Evolutionary conservation across 2,888 invertebrate species (phyloP).

Genomic region (Cremastobaeus sp.): DNA sequence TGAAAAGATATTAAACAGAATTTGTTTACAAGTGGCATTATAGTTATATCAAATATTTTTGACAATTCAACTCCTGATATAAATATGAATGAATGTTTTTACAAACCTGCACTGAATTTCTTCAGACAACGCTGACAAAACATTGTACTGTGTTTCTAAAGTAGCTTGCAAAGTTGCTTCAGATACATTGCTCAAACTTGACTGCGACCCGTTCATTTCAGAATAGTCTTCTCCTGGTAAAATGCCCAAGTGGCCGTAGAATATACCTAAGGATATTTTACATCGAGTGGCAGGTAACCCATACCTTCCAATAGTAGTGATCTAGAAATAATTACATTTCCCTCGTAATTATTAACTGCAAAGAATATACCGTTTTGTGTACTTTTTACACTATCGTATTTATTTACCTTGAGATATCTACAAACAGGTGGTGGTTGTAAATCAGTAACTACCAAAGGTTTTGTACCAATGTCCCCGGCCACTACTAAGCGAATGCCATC

Average conservation of each 20-base stretch:
- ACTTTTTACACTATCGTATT: background rate
- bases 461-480: conserved; percentile 91
- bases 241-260: conserved; percentile 93
- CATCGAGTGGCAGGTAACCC: conserved; percentile 94
- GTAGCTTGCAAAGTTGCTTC: conserved; percentile 72
- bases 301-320: conserved; percentile 93
- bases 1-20: too few relatives aligned
- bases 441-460: conserved; percentile 91
- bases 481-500: conserved; percentile 91
- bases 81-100: background rate
- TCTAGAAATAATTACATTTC: conserved; percentile 81
- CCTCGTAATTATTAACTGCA: too few relatives aligned
- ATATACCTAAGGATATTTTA: conserved; percentile 94
- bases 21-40: background rate
- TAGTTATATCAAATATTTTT: background rate
- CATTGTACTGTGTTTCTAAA: conserved; percentile 82
- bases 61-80: background rate
- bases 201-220: conserved; percentile 71
- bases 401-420: conserved; percentile 89
- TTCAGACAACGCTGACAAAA: conserved; percentile 85
- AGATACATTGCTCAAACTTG: conserved; percentile 68
- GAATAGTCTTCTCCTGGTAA: conserved; percentile 81
- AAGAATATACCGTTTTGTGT: too few relatives aligned
- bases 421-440: conserved; percentile 94
- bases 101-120: conserved; percentile 87